phyloP scores from a whole-genome alignment of 2,113 vertebrate genomes.

The Phrynosoma blainvillii region DNA sequence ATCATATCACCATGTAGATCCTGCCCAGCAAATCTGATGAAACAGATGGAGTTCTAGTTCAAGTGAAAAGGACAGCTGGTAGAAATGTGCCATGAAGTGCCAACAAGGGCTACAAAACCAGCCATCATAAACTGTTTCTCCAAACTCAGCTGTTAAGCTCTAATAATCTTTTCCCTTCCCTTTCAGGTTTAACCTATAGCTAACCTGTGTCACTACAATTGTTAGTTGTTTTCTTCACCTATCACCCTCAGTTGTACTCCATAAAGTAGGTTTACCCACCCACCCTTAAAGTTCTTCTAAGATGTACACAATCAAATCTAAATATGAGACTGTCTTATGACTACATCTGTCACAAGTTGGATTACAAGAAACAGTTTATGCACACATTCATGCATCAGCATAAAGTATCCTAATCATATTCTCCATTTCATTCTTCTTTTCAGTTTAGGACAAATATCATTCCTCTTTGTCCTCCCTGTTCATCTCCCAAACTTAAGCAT shows the following conservation, averaged over 20 bases:
- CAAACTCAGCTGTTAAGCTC: neutral
- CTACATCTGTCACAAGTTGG: neutral
- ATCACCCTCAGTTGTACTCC: neutral
- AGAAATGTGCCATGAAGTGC: neutral
- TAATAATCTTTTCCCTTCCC: neutral
- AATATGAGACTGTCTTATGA: neutral
- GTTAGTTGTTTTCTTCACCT: neutral
- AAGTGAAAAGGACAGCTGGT: constrained; percentile 21
- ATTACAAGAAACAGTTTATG: neutral
- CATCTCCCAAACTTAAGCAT: neutral
- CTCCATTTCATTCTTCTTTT: neutral
- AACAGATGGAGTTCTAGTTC: constrained; percentile 26
- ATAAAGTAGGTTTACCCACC: neutral
- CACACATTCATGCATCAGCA: neutral
- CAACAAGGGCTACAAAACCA: constrained; percentile 14
- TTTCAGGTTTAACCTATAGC: neutral
- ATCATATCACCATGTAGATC: neutral
- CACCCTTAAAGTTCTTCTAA: neutral
- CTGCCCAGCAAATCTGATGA: neutral
- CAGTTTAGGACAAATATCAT: neutral
- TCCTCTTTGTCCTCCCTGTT: neutral
- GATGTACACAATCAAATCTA: neutral
- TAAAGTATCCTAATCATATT: neutral
- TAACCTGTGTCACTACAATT: neutral
- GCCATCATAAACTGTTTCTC: neutral